Evolutionary conservation across 2,888 invertebrate species (phyloP).

Genomic region (Nowickia ferox): DNA sequence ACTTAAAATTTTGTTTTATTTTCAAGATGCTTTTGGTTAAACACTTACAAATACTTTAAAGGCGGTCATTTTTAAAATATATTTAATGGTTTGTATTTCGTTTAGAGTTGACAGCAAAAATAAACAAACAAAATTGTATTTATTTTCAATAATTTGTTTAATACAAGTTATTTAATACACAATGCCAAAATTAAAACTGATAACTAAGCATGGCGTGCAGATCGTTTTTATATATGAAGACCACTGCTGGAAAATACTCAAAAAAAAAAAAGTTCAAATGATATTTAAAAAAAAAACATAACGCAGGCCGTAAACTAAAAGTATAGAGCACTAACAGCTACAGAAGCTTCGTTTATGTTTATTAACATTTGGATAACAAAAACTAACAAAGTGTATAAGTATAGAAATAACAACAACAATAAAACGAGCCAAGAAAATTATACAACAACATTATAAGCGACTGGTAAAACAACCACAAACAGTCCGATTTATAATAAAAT

Average conservation of each 20-base stretch:
- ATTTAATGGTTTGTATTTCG: conserved; percentile 18
- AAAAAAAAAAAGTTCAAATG: conserved; percentile 22
- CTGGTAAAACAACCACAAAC: background rate
- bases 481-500: conserved; percentile 1
- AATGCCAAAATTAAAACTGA: conserved; percentile 81
- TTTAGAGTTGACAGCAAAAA: background rate
- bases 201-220: conserved; percentile 79
- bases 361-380: conserved; percentile 45
- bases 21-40: background rate
- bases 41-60: conserved; percentile 81
- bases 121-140: background rate
- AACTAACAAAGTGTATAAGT: conserved; percentile 32
- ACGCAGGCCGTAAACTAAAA: conserved; percentile 58
- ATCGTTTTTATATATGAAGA: conserved; percentile 81
- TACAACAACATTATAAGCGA: conserved; percentile 28
- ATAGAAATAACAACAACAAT: conserved; percentile 8
- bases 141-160: conserved; percentile 12
- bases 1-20: background rate
- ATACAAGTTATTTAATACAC: conserved; percentile 76
- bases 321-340: conserved; percentile 35
- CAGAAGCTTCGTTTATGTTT: conserved; percentile 54
- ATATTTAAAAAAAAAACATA: conserved; percentile 24
- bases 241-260: conserved; percentile 58
- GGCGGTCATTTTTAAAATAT: conserved; percentile 77
- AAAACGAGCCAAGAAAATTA: conserved; percentile 40